These are phyloP conservation scores for Lasioglossum malachurum DNA, from an alignment of 2,888 invertebrate genomes.

Conservation along the genomic window DNA sequence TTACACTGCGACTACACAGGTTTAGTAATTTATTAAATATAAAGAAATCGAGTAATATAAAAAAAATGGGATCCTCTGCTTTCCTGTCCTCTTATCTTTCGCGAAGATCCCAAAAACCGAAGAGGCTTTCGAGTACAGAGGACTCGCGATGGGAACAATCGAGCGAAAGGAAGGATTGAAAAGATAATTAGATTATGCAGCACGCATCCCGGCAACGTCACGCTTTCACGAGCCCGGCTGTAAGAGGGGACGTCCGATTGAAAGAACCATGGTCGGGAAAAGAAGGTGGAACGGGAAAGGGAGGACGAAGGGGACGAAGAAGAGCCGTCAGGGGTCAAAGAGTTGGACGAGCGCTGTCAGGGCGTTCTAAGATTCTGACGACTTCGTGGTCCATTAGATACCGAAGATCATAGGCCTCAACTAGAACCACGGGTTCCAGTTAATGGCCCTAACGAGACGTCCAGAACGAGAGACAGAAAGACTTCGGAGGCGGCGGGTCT, in stretches of 20 bases:
- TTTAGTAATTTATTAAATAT: too few relatives aligned
- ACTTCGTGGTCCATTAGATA: slow-evolving; percentile 71
- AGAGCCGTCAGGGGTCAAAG: slow-evolving; percentile 32
- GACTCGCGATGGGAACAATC: neutral
- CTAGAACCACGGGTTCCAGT: slow-evolving; percentile 60
- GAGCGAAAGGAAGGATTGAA: neutral
- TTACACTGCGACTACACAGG: too few relatives aligned
- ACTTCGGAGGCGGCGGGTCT: slow-evolving; percentile 23
- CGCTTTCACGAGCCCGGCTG: neutral
- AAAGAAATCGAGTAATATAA: too few relatives aligned
- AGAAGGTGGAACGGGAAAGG: neutral
- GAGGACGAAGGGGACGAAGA: slow-evolving; percentile 19
- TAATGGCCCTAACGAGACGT: slow-evolving; percentile 75
- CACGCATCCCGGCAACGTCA: neutral
- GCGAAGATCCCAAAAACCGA: neutral
- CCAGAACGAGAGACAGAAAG: slow-evolving; percentile 37
- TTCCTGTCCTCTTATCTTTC: neutral
- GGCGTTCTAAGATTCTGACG: slow-evolving; percentile 67
- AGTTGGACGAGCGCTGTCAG: slow-evolving; percentile 65
- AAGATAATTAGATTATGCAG: slow-evolving; percentile 4
- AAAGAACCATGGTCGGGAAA: neutral
- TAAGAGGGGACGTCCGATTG: neutral
- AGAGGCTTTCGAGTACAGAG: neutral
- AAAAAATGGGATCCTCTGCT: neutral
- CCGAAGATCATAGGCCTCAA: slow-evolving; percentile 71